Evolutionary conservation across 2,113 vertebrate genomes (phyloP), one percentile per base, ranked within the genome.

Genomic region (Rhagologus leucostigma): DNA sequence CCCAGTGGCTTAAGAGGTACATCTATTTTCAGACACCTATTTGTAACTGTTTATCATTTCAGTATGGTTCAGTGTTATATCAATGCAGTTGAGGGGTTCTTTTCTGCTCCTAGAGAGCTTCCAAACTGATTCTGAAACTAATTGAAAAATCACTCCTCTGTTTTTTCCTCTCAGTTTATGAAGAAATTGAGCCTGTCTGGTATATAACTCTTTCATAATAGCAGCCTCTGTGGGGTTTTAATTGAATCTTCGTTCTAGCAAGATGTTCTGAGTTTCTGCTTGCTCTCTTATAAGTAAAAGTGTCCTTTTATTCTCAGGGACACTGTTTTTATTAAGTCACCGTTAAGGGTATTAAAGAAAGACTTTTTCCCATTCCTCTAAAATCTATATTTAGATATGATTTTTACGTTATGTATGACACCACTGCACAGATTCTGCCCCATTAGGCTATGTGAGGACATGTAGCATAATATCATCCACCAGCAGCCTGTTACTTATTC

Each of bases 1-100:
- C 82, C 63, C 41, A 10, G 22, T 85, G 63, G 37, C 63, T 76
- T 47, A 64, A 70, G 85, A 96, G 91, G 52, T 68, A 76, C 86
- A 75, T 84, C 76, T 95, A 16, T 95, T 85, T 96, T 96, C 88
- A 76, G 76, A 46, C 62, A 75, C n/a, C 55, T 84, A 29, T 68
- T 84, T 64, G 37, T 67, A 55, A 32, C 56, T 89, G 46, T 84
- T 96, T 93, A 44, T 82, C 49, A 55, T 95, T 96, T 93, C 82
- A 33, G 26, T 71, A 26, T 10, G 39, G 64, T 59, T 91, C 35
- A 63, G 30, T 91, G 63, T 75, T 49, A 2, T 3, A 55, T 71
- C 56, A 75, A 22, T 47, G 24, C 46, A 77, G 42, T 5, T 52
- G 29, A 90, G 65, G 47, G 20, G 11, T 35, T 79, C 44, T 73